These are phyloP conservation scores for Callosobruchus maculatus DNA, from an alignment of 2,888 invertebrate species.

Conservation along the genomic window DNA sequence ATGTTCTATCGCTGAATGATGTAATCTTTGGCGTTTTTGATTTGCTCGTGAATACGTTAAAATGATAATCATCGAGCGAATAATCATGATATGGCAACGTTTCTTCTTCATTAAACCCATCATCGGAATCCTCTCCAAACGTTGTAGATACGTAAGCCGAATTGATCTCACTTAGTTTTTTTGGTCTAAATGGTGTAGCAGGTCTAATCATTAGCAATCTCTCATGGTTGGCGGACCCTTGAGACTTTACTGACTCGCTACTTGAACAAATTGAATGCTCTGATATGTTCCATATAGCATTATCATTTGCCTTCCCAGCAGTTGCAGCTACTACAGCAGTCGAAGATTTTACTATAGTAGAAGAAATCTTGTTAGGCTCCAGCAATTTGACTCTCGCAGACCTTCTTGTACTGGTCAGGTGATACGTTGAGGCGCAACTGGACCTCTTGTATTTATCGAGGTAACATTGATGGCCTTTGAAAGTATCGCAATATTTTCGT, in stretches of 20 bases:
- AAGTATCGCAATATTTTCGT: conserved; percentile 12
- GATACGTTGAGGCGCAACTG: conserved; percentile 2
- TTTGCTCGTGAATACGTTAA: conserved; percentile 8
- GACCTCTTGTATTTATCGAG: conserved; percentile 12
- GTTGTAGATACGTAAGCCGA: conserved; percentile 26
- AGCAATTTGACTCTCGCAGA: conserved; percentile 5
- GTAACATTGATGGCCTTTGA: conserved; percentile 11
- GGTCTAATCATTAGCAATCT: conserved; percentile 28
- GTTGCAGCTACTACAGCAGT: conserved; percentile 48
- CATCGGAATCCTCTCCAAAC: conserved; percentile 34
- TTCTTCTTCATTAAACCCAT: conserved; percentile 40
- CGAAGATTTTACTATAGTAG: conserved; percentile 40
- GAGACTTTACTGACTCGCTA: conserved; percentile 28
- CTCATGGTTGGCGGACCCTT: conserved; percentile 19
- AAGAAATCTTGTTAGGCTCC: conserved; percentile 12
- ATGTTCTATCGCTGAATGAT: conserved; percentile 3
- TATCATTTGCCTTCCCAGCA: conserved; percentile 32
- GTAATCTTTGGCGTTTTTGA: background rate
- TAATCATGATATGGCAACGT: conserved; percentile 26
- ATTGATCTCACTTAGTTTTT: conserved; percentile 22
- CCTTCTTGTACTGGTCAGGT: conserved; percentile 5
- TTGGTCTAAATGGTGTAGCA: conserved; percentile 27
- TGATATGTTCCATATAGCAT: conserved; percentile 54
- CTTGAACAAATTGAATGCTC: conserved; percentile 46
- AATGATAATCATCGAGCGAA: conserved; percentile 15